These are phyloP conservation scores for Tetragnatha versicolor DNA, from an alignment of 1,140 invertebrate genomes.

Conservation along the genomic window DNA sequence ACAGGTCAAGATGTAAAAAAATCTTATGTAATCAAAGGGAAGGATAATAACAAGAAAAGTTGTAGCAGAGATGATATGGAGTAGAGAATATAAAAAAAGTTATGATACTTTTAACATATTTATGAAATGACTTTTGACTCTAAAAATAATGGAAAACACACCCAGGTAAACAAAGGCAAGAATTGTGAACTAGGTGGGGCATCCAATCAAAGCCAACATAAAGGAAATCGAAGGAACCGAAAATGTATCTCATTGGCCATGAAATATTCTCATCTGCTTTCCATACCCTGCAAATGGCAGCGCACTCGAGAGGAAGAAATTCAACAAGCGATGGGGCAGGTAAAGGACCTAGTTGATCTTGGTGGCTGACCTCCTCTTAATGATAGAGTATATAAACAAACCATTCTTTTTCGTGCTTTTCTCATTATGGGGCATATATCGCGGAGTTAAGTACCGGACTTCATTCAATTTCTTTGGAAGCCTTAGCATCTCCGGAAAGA, in stretches of 20 bases:
- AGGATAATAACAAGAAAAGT: no score
- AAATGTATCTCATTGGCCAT: constrained; percentile 8
- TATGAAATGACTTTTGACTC: neutral
- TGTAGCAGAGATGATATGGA: no score
- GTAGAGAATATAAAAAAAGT: no score
- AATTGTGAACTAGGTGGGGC: constrained; percentile 32
- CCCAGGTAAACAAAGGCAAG: no score
- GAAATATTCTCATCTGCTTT: neutral
- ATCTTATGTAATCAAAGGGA: no score
- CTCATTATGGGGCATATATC: neutral
- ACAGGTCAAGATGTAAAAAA: no score
- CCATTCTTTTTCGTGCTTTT: neutral
- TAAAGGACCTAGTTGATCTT: constrained; percentile 9
- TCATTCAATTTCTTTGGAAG: neutral
- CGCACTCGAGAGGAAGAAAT: constrained; percentile 32
- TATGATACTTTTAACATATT: neutral
- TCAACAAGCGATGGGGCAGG: neutral
- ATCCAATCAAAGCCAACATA: neutral
- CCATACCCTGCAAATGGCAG: neutral
- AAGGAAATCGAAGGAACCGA: neutral
- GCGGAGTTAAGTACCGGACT: neutral
- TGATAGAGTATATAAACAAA: constrained; percentile 13
- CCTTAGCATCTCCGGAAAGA: no score
- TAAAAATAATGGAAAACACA: neutral
- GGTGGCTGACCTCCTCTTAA: constrained; percentile 3